Conservation (phyloP, 64 coral and sea anemone species). For the Montipora capricornis region DNA sequence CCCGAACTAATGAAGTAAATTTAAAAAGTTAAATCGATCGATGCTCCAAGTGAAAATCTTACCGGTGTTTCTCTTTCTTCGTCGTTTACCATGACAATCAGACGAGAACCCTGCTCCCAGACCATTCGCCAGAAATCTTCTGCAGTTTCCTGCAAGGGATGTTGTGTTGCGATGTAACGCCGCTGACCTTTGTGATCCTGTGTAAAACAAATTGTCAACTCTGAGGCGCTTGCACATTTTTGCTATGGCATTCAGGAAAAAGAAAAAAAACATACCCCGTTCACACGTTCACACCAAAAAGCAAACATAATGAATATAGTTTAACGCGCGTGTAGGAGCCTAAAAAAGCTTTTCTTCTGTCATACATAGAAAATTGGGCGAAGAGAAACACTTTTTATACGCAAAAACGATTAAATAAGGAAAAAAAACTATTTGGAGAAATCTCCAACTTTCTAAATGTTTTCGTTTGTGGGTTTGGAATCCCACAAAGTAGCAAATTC, state of each 20-base stretch:
- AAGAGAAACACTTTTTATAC: no score
- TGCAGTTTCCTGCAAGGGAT: slow-evolving; percentile 84
- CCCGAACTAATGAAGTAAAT: no score
- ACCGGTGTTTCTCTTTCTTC: slow-evolving; percentile 81
- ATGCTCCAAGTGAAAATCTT: not conserved
- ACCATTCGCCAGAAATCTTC: slow-evolving; percentile 95
- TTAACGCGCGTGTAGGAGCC: no score
- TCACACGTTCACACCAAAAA: no score
- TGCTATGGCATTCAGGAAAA: not conserved
- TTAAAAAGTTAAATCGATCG: not conserved
- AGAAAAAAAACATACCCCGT: not conserved
- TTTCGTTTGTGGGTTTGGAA: no score
- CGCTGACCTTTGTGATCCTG: slow-evolving; percentile 93
- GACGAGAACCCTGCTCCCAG: slow-evolving; percentile 70
- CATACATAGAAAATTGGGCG: no score
- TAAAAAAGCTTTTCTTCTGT: no score
- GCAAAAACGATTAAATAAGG: not conserved
- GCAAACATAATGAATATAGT: no score
- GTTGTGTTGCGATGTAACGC: slow-evolving; percentile 90
- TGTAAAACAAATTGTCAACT: not conserved
- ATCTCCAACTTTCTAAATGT: no score
- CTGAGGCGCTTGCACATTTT: not conserved
- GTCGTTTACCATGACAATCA: slow-evolving; percentile 93
- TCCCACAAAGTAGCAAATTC: no score
- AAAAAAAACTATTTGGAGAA: no score